phyloP scores from a whole-genome alignment of 2,113 vertebrate genomes.

The Nothocercus julius region DNA sequence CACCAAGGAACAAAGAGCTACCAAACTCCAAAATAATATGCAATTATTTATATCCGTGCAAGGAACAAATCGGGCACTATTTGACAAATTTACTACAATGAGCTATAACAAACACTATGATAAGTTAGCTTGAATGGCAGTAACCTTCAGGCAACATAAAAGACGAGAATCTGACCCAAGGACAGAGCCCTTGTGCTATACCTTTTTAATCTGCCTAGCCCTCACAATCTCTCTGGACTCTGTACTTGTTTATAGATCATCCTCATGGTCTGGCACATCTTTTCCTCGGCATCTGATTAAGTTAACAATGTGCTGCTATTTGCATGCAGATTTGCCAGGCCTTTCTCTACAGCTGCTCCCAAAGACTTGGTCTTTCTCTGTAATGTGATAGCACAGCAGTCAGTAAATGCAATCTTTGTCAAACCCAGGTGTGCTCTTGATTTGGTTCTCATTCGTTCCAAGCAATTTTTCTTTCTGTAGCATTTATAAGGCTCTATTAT shows the following conservation, averaged over 20 bases:
- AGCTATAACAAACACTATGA: conserved; percentile 27
- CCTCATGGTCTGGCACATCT: conserved; percentile 89
- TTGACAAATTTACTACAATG: conserved; percentile 49
- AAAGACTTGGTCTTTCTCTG: conserved; percentile 91
- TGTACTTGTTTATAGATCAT: conserved; percentile 81
- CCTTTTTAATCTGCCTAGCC: conserved; percentile 81
- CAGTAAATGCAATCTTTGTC: conserved; percentile 99
- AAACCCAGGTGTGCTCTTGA: conserved; percentile 99
- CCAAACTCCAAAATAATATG: conserved; percentile 66
- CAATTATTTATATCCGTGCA: conserved; percentile 52
- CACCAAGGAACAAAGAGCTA: conserved; percentile 69
- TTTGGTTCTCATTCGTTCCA: conserved; percentile 92
- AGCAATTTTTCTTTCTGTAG: conserved; percentile 90
- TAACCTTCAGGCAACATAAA: conserved; percentile 65
- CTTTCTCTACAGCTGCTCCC: conserved; percentile 91
- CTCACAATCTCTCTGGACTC: conserved; percentile 79
- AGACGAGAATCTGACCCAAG: conserved; percentile 65
- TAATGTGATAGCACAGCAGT: conserved; percentile 97
- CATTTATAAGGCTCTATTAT: conserved; percentile 97
- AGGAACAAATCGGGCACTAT: conserved; percentile 41
- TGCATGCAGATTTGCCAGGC: conserved; percentile 99
- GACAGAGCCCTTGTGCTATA: conserved; percentile 73
- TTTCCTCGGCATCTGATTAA: conserved; percentile 99
- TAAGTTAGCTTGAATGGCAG: conserved; percentile 58
- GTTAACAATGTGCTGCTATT: conserved; percentile 99